Evolutionary conservation across 2,888 invertebrate species (phyloP), one percentile per base, ranked within the genome.

Genomic region (Erebia aethiops): DNA sequence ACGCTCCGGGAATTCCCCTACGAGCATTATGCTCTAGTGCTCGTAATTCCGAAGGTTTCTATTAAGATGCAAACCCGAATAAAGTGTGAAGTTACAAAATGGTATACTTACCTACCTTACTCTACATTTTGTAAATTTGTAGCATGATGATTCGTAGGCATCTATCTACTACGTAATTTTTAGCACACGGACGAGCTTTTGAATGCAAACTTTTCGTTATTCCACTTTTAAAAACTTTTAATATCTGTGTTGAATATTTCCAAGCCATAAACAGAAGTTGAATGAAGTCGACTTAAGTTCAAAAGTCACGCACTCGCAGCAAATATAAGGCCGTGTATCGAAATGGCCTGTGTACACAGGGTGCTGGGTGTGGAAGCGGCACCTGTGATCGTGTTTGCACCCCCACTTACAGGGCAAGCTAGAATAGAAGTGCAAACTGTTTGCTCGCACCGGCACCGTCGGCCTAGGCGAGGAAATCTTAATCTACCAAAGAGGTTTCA

Each of bases 391-490:
- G 67, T 92, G 91, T 92, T 90, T 92, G 88, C 88, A 82, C 83
- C 87, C 86, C 86, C 87, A 92, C 88, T 92, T 92, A 91, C 84
- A 83, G 77, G 80, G 80, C 82, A 81, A 81, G 90, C 85, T 85
- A 84, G 82, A 92, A 92, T 81, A 84, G 84, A 82, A 87, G 83
- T 83, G 90, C 89, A 90, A 86, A 91, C 91, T 88, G 88, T 89
- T 89, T 89, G 83, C 81, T 77, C 78, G 80, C 83, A 84, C 82
- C 85, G 84, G 84, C 79, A 80, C 81, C 71, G 58, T 70, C 72
- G 71, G 77, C 62, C 66, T 74, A 72, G 87, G 87, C 87, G 90
- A 87, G 88, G 89, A 89, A 90, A 87, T 88, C 87, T 88, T 91
- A 90, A 91, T 90, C 79, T 79, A 76, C 74, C 70, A 60, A 72